phyloP scores from a whole-genome alignment of 2,888 invertebrate species.

The Plagiodera versicolora region DNA sequence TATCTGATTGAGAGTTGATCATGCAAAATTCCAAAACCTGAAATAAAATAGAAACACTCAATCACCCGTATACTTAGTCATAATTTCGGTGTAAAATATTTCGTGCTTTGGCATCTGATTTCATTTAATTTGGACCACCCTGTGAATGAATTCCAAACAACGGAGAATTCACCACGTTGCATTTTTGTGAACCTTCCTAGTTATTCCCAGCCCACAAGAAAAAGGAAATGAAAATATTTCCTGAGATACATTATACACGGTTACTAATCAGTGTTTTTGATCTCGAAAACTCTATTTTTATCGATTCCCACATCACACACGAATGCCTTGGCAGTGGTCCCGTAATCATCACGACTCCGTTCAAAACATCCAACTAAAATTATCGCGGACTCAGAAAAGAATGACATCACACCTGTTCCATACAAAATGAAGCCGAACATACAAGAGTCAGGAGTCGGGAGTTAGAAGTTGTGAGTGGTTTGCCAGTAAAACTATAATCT shows the following conservation, averaged over 20 bases:
- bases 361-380: conserved; percentile 28
- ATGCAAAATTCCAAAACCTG: too few species aligned
- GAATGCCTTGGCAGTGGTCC: conserved; percentile 26
- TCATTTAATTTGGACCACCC: too few species aligned
- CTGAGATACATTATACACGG: conserved; percentile 11
- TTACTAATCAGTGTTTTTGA: conserved; percentile 16
- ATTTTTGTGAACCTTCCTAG: not conserved
- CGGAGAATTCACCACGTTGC: too few species aligned
- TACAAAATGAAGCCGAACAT: conserved; percentile 16
- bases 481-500: not conserved
- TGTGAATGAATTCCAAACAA: too few species aligned
- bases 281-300: conserved; percentile 27
- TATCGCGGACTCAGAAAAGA: conserved; percentile 25
- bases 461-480: not conserved
- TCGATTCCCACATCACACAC: conserved; percentile 28
- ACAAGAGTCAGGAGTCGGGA: not conserved
- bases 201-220: not conserved
- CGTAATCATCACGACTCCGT: conserved; percentile 26
- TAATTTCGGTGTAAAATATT: too few species aligned
- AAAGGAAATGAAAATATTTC: conserved; percentile 11
- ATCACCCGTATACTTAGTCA: too few species aligned
- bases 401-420: conserved; percentile 28
- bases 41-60: too few species aligned
- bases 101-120: too few species aligned
- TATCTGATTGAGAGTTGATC: too few species aligned